Conservation (phyloP, 2,797 vertebrate genomes). For the Channa striata region DNA sequence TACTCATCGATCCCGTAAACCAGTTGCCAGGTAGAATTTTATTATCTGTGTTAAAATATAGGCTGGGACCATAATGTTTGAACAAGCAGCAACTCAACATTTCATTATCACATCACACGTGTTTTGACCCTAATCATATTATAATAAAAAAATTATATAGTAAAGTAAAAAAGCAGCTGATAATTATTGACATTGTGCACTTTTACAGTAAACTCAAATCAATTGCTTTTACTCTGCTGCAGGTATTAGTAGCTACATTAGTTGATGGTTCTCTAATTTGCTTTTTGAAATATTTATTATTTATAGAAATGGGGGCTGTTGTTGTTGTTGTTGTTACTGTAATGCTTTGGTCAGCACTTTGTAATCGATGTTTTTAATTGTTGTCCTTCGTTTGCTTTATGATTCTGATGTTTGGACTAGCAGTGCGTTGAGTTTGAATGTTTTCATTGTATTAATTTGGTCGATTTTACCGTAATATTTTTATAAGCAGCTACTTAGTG, state of each 20-base stretch:
- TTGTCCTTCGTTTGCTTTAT: background rate
- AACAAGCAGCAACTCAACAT: conserved; percentile 10
- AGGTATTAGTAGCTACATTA: background rate
- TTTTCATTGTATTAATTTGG: background rate
- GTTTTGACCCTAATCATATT: background rate
- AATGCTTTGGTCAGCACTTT: background rate
- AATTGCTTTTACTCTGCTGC: background rate
- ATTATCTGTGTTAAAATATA: conserved; percentile 9
- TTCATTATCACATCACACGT: conserved; percentile 13
- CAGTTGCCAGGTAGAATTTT: background rate
- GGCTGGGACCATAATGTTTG: conserved; percentile 6
- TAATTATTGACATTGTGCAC: background rate
- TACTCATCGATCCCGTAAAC: background rate
- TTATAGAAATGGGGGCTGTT: background rate
- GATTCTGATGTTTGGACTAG: conserved; percentile 13
- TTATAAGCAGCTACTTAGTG: background rate
- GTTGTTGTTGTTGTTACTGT: background rate
- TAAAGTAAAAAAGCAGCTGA: background rate
- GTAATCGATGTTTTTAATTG: background rate
- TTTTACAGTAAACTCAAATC: background rate
- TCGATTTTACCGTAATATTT: background rate
- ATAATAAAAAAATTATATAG: too few species aligned
- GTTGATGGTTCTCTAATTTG: background rate
- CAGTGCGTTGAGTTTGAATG: background rate
- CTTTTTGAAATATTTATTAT: conserved; percentile 4